Percentiles rank a stretch among this genome's conserved stretches.
Conservation (phyloP, 23 tunicate genomes). For the Halocynthia roretzi region DNA sequence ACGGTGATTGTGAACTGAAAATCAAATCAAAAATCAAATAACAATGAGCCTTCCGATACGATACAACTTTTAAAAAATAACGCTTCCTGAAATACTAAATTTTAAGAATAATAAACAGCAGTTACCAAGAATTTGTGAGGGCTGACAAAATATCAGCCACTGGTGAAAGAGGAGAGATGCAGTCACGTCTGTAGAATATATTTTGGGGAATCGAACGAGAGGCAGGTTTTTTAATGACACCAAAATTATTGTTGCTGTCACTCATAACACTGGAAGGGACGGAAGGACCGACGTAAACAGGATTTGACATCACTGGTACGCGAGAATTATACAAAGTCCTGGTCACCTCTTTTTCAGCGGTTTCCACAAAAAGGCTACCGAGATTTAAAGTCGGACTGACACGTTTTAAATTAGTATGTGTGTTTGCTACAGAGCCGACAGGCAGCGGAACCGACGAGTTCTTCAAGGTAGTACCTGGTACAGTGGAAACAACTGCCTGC, state of each 20-base stretch:
- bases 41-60: too few relatives aligned
- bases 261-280: not conserved
- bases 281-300: too few relatives aligned
- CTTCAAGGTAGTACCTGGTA: not conserved
- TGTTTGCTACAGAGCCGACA: not conserved
- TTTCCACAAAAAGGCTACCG: constrained; percentile 65
- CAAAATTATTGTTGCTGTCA: constrained; percentile 13
- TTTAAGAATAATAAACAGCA: not conserved
- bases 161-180: not conserved
- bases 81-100: not conserved
- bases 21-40: not conserved
- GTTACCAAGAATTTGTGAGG: not conserved
- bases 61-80: not conserved
- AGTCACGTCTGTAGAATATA: not conserved
- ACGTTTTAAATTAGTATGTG: not conserved
- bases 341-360: constrained; percentile 53
- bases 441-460: not conserved
- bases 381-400: constrained; percentile 15
- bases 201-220: not conserved
- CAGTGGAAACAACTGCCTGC: not conserved
- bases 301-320: constrained; percentile 26
- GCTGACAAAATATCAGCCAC: not conserved
- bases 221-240: not conserved
- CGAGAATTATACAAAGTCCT: constrained; percentile 30
- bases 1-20: constrained; percentile 2